phyloP scores from a whole-genome alignment of 1,140 invertebrate genomes.

The Diabrotica virgifera region DNA sequence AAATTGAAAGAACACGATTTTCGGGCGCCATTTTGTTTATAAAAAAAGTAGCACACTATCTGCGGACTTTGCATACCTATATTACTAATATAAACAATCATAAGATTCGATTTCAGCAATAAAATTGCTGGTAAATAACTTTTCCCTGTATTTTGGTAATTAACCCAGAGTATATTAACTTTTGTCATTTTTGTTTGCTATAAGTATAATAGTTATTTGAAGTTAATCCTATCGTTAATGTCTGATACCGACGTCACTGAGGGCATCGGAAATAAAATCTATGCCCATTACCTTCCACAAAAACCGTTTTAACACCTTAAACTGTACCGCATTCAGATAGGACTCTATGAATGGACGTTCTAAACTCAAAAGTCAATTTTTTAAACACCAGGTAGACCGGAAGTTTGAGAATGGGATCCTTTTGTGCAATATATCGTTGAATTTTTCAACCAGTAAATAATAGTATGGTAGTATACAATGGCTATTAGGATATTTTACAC shows the following conservation, averaged over 20 bases:
- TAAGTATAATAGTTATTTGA: no score
- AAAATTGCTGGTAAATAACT: no score
- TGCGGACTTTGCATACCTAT: no score
- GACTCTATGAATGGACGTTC: not conserved
- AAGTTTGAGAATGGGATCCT: slow-evolving; percentile 16
- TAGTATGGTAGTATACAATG: slow-evolving; percentile 18
- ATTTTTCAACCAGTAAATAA: slow-evolving; percentile 13
- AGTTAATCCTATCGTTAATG: no score
- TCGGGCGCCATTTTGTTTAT: no score
- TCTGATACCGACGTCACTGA: not conserved
- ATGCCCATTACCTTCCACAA: not conserved
- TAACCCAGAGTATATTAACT: no score
- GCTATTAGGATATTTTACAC: slow-evolving; percentile 17
- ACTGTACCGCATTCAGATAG: slow-evolving; percentile 13
- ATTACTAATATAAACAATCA: no score
- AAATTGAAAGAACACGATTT: no score
- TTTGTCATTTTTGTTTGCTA: no score
- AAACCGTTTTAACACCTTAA: slow-evolving; percentile 10
- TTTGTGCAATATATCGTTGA: slow-evolving; percentile 14
- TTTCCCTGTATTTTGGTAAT: no score
- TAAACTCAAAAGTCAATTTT: slow-evolving; percentile 16
- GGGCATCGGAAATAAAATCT: not conserved
- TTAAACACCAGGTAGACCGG: slow-evolving; percentile 17
- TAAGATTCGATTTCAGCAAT: no score
- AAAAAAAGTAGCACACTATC: no score